phyloP scores from a whole-genome alignment of 2,888 invertebrate species.

The Oligia strigilis region DNA sequence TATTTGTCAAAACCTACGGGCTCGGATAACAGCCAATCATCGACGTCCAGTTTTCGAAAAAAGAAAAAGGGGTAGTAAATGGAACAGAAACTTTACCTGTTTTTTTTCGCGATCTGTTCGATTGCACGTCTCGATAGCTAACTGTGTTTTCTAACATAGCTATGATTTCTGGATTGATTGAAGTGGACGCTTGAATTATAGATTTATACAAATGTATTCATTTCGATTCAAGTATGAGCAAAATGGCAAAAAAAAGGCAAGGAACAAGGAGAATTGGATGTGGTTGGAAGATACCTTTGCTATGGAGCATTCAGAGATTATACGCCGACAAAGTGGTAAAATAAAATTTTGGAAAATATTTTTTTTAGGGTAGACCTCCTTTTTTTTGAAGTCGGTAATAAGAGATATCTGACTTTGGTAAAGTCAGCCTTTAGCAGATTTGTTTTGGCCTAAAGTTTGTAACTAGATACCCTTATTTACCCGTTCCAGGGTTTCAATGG shows the following conservation, averaged over 20 bases:
- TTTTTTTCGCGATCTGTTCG: not conserved
- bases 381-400: too few species aligned
- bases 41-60: not conserved
- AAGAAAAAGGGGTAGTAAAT: slow-evolving; percentile 1
- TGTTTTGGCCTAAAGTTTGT: not conserved
- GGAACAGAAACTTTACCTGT: not conserved
- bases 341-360: too few species aligned
- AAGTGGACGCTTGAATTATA: not conserved
- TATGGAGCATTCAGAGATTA: not conserved
- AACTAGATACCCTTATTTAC: not conserved
- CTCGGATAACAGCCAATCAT: not conserved
- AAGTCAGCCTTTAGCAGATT: too few species aligned
- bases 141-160: not conserved
- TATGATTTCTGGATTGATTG: not conserved
- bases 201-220: not conserved
- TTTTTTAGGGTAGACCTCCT: too few species aligned
- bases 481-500: too few species aligned
- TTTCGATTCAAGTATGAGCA: not conserved
- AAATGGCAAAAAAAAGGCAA: not conserved
- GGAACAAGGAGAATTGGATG: not conserved
- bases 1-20: slow-evolving; percentile 19
- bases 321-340: too few species aligned
- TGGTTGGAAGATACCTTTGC: not conserved
- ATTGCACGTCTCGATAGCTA: not conserved
- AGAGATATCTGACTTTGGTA: too few species aligned